phyloP scores from a whole-genome alignment of 2,888 invertebrate genomes.

The Scaptomyza flava region DNA sequence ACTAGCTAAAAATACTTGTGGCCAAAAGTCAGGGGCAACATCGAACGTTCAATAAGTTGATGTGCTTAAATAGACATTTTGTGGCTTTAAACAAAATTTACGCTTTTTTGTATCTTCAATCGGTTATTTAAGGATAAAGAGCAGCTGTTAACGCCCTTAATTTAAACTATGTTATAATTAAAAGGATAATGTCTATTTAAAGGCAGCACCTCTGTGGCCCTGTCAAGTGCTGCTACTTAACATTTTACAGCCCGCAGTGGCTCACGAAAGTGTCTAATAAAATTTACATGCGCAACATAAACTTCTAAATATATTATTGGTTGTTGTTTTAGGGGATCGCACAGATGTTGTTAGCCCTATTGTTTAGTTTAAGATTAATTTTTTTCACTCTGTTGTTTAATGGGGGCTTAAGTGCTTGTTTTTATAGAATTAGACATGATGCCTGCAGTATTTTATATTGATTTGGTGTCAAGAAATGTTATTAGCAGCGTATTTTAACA shows the following conservation, averaged over 20 bases:
- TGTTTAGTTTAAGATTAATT: slow-evolving; percentile 60
- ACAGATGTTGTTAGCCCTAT: slow-evolving; percentile 43
- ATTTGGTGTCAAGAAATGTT: slow-evolving; percentile 16
- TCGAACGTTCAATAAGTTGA: not conserved
- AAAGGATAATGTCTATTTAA: slow-evolving; percentile 37
- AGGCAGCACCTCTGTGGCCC: slow-evolving; percentile 12
- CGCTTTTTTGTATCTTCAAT: too few species aligned
- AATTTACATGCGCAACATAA: slow-evolving; percentile 54
- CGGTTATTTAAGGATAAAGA: not conserved
- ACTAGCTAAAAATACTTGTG: slow-evolving; percentile 37
- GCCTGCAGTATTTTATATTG: slow-evolving; percentile 8
- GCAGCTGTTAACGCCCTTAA: not conserved
- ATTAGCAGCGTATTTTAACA: slow-evolving; percentile 23
- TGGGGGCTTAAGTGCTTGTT: slow-evolving; percentile 55
- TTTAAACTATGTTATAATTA: slow-evolving; percentile 12
- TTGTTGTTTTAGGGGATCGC: slow-evolving; percentile 24
- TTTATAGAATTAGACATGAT: slow-evolving; percentile 20
- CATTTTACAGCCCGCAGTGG: slow-evolving; percentile 55
- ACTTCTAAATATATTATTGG: slow-evolving; percentile 13
- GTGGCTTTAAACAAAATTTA: not conserved
- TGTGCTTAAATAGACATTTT: slow-evolving; percentile 1
- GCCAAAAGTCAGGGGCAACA: slow-evolving; percentile 10
- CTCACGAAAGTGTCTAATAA: slow-evolving; percentile 53
- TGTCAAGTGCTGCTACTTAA: slow-evolving; percentile 54
- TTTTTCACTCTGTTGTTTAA: slow-evolving; percentile 44